phyloP scores from a whole-genome alignment of 2,113 vertebrate genomes.

The Nematolebias whitei region DNA sequence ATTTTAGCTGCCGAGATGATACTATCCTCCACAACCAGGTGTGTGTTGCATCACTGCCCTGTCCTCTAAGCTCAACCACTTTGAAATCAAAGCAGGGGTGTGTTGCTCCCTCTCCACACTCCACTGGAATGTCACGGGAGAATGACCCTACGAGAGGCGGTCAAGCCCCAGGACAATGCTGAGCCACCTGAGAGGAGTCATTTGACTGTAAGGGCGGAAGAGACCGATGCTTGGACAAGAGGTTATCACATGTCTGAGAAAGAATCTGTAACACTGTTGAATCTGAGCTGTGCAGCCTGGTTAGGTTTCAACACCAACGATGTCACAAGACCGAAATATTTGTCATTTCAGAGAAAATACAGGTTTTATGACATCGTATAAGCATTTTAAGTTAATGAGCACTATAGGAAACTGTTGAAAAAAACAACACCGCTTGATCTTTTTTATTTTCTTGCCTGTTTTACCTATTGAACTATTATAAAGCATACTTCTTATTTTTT shows the following conservation, averaged over 20 bases:
- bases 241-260: conserved; percentile 16
- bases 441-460: no score
- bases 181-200: conserved; percentile 63
- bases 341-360: background rate
- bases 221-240: conserved; percentile 2
- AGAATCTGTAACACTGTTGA: conserved; percentile 17
- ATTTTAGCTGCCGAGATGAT: background rate
- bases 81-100: conserved; percentile 68
- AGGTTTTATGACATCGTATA: background rate
- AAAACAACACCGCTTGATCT: no score
- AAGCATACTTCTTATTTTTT: background rate
- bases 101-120: conserved; percentile 51
- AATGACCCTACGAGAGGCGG: conserved; percentile 55
- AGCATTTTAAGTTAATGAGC: no score
- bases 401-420: no score
- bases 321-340: background rate
- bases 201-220: conserved; percentile 43
- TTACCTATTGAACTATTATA: background rate
- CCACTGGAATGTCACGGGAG: conserved; percentile 67
- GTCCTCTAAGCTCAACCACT: conserved; percentile 51
- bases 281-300: conserved; percentile 19
- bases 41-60: conserved; percentile 45
- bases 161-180: conserved; percentile 49
- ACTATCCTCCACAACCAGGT: conserved; percentile 56
- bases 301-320: background rate